Base-by-base conservation (phyloP, 2,797 vertebrate genomes). In the Austrolebias charrua region DNA sequence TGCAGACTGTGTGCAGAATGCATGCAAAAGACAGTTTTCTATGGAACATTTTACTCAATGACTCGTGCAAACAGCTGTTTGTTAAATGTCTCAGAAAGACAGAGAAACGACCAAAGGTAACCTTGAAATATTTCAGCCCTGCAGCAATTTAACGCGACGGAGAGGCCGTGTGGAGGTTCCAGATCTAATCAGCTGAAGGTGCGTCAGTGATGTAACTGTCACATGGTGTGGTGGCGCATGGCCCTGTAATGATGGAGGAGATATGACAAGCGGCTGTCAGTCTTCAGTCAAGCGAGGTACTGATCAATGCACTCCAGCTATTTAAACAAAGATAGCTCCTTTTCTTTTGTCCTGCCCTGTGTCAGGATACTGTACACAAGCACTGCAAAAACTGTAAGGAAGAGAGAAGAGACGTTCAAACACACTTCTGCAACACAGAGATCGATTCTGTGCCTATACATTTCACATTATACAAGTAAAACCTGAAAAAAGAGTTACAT, bases 141-240 rank as follows among this genome's bases (percentile, higher is more conserved):
- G 8, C 10, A 16, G 55, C 50, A 8, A 20, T 49, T 63, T 2
- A 65, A 33, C 89, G 86, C 89, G 89, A 90, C 81, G 50, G 20
- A 40, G 33, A 16, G 43, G 66, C 58, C 9, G n/a, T 7, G 54
- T 19, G 28, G 8, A 55, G 45, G 66, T 52, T 78, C 69, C 15
- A 88, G 89, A 91, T 86, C 6, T 58, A 87, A 90, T 91, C 90
- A 20, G 28, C 0, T 5, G 0, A 19, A 69, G 10, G 57, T 63
- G 90, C 92, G 76, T 76, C 50, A 64, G 16, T 4, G 6, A 87
- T 85, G 76, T 69, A 33, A 35, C 18, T 48, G 66, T 88, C 81
- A 86, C 80, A 75, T 81, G 81, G 48, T 45, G 55, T 29, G 15
- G 3, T 29, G 15, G 3, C 29, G 18, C 20, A 28, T 15, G 15